Conservation (phyloP, 2,797 vertebrate genomes). For the Galago senegalensis region DNA sequence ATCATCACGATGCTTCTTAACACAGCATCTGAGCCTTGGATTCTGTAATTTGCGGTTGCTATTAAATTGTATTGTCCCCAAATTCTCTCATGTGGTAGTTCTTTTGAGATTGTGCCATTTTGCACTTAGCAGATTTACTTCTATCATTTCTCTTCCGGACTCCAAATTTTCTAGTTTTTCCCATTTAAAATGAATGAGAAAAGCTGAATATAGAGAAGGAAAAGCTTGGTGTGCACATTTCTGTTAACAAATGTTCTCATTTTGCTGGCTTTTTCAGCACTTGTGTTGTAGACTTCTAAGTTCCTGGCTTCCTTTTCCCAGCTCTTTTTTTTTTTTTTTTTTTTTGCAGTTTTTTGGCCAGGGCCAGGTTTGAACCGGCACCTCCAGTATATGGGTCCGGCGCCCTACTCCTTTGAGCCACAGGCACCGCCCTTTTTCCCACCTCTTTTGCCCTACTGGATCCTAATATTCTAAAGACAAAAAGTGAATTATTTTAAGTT, state of each 20-base stretch:
- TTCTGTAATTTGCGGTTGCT: not conserved
- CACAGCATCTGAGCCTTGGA: not conserved
- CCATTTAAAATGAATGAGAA: not conserved
- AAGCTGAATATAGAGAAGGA: not conserved
- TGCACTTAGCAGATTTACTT: not conserved
- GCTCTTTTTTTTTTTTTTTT: not conserved
- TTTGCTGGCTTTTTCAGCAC: not conserved
- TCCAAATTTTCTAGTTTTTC: not conserved
- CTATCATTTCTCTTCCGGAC: not conserved
- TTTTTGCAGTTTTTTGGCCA: no score
- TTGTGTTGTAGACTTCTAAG: not conserved
- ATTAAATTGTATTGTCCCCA: not conserved
- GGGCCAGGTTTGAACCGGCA: no score
- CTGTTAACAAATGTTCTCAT: not conserved
- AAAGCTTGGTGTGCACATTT: not conserved
- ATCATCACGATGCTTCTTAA: no score
- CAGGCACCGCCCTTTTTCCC: no score
- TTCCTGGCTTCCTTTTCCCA: not conserved
- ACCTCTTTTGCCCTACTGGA: not conserved
- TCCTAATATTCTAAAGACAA: constrained; percentile 24
- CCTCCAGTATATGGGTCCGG: no score
- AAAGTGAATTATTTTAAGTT: constrained; percentile 20
- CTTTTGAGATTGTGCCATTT: not conserved
- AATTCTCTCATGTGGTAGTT: not conserved
- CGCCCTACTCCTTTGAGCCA: no score